Evolutionary conservation across 2,888 invertebrate species (phyloP).

Genomic region (Heteromurus nitidus): DNA sequence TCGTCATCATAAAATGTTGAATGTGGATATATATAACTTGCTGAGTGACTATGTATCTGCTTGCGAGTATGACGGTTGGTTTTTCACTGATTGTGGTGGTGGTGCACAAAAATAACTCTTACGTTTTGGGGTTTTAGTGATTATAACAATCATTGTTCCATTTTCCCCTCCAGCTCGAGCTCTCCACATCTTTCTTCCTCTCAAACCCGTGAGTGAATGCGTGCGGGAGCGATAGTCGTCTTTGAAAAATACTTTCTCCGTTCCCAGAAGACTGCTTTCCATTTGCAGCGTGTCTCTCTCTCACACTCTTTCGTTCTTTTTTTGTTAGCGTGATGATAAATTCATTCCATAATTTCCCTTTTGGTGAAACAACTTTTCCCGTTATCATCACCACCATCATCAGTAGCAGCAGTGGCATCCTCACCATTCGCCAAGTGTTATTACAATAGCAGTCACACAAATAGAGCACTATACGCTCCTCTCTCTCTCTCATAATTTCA

Average conservation of each 20-base stretch:
- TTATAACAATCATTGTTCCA: constrained; percentile 8
- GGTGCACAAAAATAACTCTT: too few species aligned
- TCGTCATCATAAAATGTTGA: background rate
- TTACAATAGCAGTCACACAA: too few species aligned
- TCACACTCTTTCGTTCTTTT: background rate
- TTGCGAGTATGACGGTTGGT: too few species aligned
- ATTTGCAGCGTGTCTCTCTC: background rate
- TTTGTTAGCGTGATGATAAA: background rate
- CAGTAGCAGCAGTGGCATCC: too few species aligned
- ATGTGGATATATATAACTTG: background rate
- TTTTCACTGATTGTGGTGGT: too few species aligned
- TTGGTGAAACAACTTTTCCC: constrained; percentile 31
- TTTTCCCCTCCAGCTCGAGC: background rate
- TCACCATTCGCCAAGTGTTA: too few species aligned
- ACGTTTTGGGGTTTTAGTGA: too few species aligned
- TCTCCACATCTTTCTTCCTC: background rate
- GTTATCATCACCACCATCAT: constrained; percentile 17
- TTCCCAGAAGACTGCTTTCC: background rate
- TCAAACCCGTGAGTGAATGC: too few species aligned
- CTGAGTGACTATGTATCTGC: too few species aligned
- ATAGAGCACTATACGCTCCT: too few species aligned
- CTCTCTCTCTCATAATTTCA: too few species aligned
- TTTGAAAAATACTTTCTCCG: background rate
- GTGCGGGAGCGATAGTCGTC: background rate
- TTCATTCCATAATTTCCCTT: constrained; percentile 16